Evolutionary conservation across 2,113 vertebrate genomes (phyloP).

Genomic region (Cromileptes altivelis): DNA sequence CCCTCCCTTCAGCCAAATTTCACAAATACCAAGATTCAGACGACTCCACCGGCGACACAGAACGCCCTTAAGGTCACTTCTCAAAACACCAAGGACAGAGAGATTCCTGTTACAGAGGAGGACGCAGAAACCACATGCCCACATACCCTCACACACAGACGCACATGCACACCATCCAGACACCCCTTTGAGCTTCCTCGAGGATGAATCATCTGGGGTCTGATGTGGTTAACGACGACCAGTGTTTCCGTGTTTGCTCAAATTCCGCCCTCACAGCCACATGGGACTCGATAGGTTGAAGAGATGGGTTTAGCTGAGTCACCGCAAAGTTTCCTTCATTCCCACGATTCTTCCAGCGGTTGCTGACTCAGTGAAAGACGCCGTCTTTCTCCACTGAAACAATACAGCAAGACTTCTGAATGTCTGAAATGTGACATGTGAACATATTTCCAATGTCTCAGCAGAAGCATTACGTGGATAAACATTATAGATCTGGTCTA

Average conservation of each 20-base stretch:
- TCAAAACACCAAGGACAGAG: slow-evolving; percentile 25
- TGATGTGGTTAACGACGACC: slow-evolving; percentile 70
- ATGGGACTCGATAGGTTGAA: slow-evolving; percentile 45
- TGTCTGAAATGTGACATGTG: neutral
- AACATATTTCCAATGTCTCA: neutral
- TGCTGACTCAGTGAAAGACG: slow-evolving; percentile 31
- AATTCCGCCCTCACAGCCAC: slow-evolving; percentile 51
- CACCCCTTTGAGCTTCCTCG: slow-evolving; percentile 35
- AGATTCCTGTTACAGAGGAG: slow-evolving; percentile 15
- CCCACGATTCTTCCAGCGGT: slow-evolving; percentile 41
- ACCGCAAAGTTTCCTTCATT: slow-evolving; percentile 50
- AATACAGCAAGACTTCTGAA: neutral
- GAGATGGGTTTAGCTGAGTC: slow-evolving; percentile 47
- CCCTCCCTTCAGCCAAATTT: neutral
- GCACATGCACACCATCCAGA: slow-evolving; percentile 46
- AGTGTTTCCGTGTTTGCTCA: slow-evolving; percentile 58
- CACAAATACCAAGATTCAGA: slow-evolving; percentile 30
- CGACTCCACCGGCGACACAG: neutral
- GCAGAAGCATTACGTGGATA: neutral
- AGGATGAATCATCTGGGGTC: slow-evolving; percentile 54
- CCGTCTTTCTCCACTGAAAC: slow-evolving; percentile 3
- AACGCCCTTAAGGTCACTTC: slow-evolving; percentile 7
- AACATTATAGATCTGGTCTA: neutral
- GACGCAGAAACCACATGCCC: slow-evolving; percentile 28
- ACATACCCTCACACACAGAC: slow-evolving; percentile 23